These are phyloP conservation scores for Pelobates fuscus DNA, from an alignment of 2,113 vertebrate genomes.

Conservation along the genomic window DNA sequence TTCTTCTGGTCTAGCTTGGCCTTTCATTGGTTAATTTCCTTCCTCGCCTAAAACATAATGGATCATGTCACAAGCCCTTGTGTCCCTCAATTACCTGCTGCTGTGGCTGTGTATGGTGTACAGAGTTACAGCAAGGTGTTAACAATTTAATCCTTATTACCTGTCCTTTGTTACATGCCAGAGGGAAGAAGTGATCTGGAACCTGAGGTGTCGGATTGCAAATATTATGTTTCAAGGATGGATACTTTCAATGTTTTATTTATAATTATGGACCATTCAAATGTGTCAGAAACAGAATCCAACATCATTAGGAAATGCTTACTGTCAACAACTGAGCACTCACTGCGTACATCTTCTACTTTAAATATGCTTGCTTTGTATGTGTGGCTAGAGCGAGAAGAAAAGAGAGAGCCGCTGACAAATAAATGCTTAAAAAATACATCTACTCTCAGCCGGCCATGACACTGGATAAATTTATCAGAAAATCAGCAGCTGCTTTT, in stretches of 20 bases:
- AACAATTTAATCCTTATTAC: conserved; percentile 53
- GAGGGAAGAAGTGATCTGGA: conserved; percentile 46
- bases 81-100: conserved; percentile 50
- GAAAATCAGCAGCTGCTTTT: too few relatives aligned
- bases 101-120: conserved; percentile 36
- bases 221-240: conserved; percentile 45
- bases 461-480: too few relatives aligned
- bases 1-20: background rate
- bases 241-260: conserved; percentile 48
- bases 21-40: conserved; percentile 20
- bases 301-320: background rate
- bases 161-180: conserved; percentile 45
- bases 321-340: background rate
- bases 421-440: too few relatives aligned
- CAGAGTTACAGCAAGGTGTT: conserved; percentile 44
- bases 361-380: too few relatives aligned
- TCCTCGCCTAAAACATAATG: conserved; percentile 23
- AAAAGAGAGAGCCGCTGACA: too few relatives aligned
- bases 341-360: too few relatives aligned
- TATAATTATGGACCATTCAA: conserved; percentile 39
- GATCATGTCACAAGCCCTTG: conserved; percentile 46
- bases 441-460: too few relatives aligned
- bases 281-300: background rate
- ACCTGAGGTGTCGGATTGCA: conserved; percentile 36
- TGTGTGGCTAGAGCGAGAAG: too few relatives aligned